Evolutionary conservation across 2,113 vertebrate species (phyloP), one percentile per base, ranked within the genome.

Genomic region (Holacanthus passer): DNA sequence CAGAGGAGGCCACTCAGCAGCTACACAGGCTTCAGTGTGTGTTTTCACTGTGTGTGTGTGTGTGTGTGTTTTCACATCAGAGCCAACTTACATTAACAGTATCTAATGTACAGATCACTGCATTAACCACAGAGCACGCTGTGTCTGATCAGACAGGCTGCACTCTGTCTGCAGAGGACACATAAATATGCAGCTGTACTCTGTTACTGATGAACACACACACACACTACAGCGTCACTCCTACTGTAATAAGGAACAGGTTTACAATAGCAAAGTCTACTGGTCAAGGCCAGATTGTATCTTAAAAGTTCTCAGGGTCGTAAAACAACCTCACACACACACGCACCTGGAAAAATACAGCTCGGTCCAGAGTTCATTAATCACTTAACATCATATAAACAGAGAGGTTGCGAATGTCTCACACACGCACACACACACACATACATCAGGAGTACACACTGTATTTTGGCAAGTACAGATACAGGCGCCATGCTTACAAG

Each of bases 251-350:
- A 87, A 87, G 50, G 55, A 78, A 71, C 77, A 82, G 64, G 68
- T 87, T 86, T 82, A 69, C 82, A 73, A 75, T 10, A 70, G 52
- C 48, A 88, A 84, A 82, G 86, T 84, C 67, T 35, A 50, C 39
- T 1, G 35, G 64, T 74, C 78, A 83, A 88, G 88, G 83, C 52
- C 79, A 87, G 71, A 64, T 59, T 77, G 41, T 73, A 81, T 78
- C 53, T 82, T 69, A 6, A 71, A 71, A 52, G 77, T 78, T 84
- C 48, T 73, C 37, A 66, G 52, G 80, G 72, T 39, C 73, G 74
- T 82, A 87, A 87, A 85, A 66, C 69, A n/a, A 5, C 6, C 27
- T 64, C 62, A 60, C 55, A 58, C 47, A 31, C 32, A 35, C 50
- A 80, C 69, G 7, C 17, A 58, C 62, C 27, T 71, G 67, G 31